Base-by-base conservation (phyloP, 2,888 invertebrate species). In the Netelia melanura region DNA sequence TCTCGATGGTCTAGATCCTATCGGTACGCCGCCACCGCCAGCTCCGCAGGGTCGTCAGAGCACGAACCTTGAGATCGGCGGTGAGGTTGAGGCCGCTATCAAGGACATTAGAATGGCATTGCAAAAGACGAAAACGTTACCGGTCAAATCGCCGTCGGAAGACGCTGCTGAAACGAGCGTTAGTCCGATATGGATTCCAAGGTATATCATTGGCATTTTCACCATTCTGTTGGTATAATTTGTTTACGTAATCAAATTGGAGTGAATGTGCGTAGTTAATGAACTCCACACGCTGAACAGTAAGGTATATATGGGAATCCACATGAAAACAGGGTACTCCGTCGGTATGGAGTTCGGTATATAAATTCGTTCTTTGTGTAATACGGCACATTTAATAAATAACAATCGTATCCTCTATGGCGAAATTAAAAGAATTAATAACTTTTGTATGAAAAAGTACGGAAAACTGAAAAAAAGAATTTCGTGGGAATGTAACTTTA, bases 41-140 rank as follows among this genome's bases (percentile, higher is more conserved):
- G 93, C 93, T 2, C 94, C 94, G 0, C 93, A 93, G 44, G 90
- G 92, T 64, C 91, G 93, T 44, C 93, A 93, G 83, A 92, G 90
- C 38, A 91, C 93, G n/a, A 91, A 88, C 74, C 80, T 90, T 14
- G 92, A 92, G 52, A 89, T 90, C 65, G 92, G 91, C 17, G 92
- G 91, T 8, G 93, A 93, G 79, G 94, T 95, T 86, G 95, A 96
- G 92, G 96, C 97, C 89, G 97, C 97, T 56, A 96, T 97, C 90
- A 97, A 97, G 92, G 98, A 98, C 89, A 98, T 98, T 89, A 96
- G 98, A 74, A 96, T 97, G 90, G 97, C 96, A 86, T 94, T 97
- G 87, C 97, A 96, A 94, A 96, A 97, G 93, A 96, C 96, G 78
- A 96, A 96, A 93, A 95, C 96, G 21, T 93, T 96, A 84, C 96